A percentile compares a stretch with the other conserved stretches of the same genome.
Evolutionary conservation across 35 echinoderm and acorn worm species (phyloP).

Genomic region (Patiria miniata): DNA sequence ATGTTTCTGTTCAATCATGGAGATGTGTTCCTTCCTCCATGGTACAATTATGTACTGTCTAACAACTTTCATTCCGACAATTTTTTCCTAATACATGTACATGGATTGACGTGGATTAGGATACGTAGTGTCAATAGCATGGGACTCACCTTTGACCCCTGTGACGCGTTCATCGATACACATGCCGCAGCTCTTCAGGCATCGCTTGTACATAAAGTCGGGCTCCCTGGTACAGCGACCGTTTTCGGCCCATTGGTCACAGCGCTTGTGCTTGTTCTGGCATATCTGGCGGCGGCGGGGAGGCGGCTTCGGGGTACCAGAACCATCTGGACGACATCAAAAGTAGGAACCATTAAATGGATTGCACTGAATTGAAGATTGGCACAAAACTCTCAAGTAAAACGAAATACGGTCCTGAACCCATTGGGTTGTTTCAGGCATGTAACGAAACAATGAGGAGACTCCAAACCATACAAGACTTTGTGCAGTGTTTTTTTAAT

Average conservation of each 20-base stretch:
- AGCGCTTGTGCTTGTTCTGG: slow-evolving; percentile 16
- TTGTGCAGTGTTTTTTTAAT: no score
- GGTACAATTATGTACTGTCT: no score
- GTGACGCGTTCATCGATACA: slow-evolving; percentile 26
- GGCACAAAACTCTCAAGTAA: background rate
- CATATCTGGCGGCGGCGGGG: slow-evolving; percentile 21
- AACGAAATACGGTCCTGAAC: background rate
- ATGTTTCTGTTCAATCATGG: no score
- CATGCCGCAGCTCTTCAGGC: slow-evolving; percentile 44
- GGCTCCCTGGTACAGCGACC: slow-evolving; percentile 33
- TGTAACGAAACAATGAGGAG: no score
- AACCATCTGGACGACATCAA: background rate
- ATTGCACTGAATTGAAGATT: background rate
- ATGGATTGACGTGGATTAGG: no score
- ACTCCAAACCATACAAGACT: no score
- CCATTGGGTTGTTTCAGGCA: no score
- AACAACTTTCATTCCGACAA: no score
- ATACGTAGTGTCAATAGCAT: no score
- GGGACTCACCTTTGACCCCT: background rate
- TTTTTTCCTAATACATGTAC: no score
- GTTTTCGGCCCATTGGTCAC: slow-evolving; percentile 29
- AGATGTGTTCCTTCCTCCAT: no score
- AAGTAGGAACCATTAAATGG: no score
- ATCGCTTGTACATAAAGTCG: slow-evolving; percentile 43
- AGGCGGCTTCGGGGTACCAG: background rate